phyloP scores from a whole-genome alignment of 2,113 vertebrate species.

The Nothoprocta perdicaria region DNA sequence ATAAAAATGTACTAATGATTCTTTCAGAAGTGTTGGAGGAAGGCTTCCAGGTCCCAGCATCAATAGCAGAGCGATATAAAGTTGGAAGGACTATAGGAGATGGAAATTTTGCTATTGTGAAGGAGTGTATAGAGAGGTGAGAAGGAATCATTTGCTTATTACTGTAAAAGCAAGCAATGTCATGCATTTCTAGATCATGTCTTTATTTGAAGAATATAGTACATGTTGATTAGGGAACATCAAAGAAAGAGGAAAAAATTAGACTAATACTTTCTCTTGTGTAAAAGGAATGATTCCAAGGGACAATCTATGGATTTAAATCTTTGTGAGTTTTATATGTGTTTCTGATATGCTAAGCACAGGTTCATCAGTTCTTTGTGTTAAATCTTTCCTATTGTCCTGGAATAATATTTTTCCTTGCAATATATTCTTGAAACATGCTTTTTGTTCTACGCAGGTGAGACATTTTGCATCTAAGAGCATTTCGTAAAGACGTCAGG shows the following conservation, averaged over 20 bases:
- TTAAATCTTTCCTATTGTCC: slow-evolving; percentile 18
- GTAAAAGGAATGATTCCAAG: slow-evolving; percentile 37
- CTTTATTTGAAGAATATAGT: slow-evolving; percentile 37
- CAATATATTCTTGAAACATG: background rate
- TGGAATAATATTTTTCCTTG: background rate
- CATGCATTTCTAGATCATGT: slow-evolving; percentile 7
- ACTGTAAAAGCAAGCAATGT: slow-evolving; percentile 39
- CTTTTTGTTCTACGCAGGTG: background rate
- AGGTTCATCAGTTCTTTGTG: slow-evolving; percentile 9
- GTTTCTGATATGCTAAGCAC: background rate
- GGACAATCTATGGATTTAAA: slow-evolving; percentile 23
- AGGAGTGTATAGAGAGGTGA: slow-evolving; percentile 96
- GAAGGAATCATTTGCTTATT: slow-evolving; percentile 40
- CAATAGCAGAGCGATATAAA: slow-evolving; percentile 95
- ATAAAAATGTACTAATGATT: slow-evolving; percentile 77
- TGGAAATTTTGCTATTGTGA: slow-evolving; percentile 96
- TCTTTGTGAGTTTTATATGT: background rate
- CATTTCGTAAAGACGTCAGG: background rate
- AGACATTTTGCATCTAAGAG: background rate
- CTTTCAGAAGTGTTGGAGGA: slow-evolving; percentile 90
- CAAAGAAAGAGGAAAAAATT: slow-evolving; percentile 22
- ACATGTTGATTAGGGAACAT: slow-evolving; percentile 52
- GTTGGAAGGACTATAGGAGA: slow-evolving; percentile 95
- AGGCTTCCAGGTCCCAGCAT: slow-evolving; percentile 86
- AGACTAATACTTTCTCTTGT: background rate